Base-by-base conservation (phyloP, 1,140 invertebrate species). In the Cepaea nemoralis region DNA sequence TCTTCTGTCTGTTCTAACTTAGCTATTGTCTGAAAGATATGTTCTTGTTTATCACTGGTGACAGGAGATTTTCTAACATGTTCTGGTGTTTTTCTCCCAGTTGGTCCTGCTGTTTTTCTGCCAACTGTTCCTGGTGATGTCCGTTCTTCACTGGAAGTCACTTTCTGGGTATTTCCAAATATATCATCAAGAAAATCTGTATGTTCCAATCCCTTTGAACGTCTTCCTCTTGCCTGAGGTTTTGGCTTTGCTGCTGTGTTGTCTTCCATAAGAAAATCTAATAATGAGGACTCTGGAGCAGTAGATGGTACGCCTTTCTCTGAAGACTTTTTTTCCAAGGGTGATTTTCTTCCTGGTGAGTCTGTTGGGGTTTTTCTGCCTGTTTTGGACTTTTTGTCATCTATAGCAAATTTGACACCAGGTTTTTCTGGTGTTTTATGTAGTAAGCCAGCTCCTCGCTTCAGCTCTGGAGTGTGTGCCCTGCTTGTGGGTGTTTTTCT, bases 241-340 rank as follows among this genome's bases (percentile, higher is more conserved):
- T 77, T 80, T 33, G 71, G 76, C 74, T 77, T 77, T 12, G 22
- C 48, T 39, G 42, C 14, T 19, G 55, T 37, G 12, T 48, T 48
- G 33, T 84, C 84, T 31, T 67, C 82, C 27, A 80, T 85, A 12
- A 87, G 81, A 63, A 86, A 86, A 42, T 84, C 85, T 39, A 87
- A 81, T 22, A 87, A 45, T 42, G 83, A 84, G 0, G 81, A 45
- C n/a, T 71, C 69, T 42, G 55, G 35, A 45, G 59, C 78, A 8
- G 66, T 14, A 27, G 14, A 50, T 35, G 33, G n/a, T 27, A 76
- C 40, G 63, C 84, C 71, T 59, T 80, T 73, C 39, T 77, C 76
- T 77, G 78, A 50, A 39, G 74, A 45, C 42, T 39, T 42, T 67
- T 67, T 78, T 50, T 59, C 74, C 74, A 31, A 50, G 40, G 22